phyloP scores from a whole-genome alignment of 2,888 invertebrate genomes.

The Nemurella pictetii region DNA sequence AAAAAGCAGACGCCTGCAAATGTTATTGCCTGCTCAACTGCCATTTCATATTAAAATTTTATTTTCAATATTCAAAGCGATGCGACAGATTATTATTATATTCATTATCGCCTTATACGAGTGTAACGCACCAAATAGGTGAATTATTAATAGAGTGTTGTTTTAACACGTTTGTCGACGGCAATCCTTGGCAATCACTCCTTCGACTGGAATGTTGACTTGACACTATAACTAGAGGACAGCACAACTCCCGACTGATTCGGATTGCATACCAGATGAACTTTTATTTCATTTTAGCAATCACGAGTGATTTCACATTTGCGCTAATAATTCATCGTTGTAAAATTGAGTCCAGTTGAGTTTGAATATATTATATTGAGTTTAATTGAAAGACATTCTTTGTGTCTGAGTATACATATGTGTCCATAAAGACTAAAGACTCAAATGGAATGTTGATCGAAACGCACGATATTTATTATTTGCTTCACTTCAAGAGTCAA shows the following conservation, averaged over 20 bases:
- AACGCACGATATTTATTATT: not conserved
- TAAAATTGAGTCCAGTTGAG: not conserved
- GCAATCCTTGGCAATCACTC: not conserved
- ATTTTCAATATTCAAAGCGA: too few species aligned
- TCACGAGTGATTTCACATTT: not conserved
- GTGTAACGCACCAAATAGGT: too few species aligned
- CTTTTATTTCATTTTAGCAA: not conserved
- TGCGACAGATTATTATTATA: too few species aligned
- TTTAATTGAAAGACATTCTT: not conserved
- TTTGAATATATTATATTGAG: not conserved
- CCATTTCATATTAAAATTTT: too few species aligned
- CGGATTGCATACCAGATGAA: not conserved
- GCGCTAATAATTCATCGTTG: not conserved
- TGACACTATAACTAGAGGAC: too few species aligned
- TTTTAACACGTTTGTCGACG: not conserved
- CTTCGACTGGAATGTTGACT: not conserved
- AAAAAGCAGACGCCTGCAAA: too few species aligned
- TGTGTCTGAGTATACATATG: not conserved
- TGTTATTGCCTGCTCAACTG: too few species aligned
- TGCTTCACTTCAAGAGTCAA: not conserved
- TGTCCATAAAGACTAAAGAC: too few species aligned
- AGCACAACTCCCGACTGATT: not conserved
- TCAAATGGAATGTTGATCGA: not conserved
- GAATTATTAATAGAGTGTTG: too few species aligned
- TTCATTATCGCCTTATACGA: too few species aligned